Base-by-base conservation (phyloP, 2,797 vertebrate genomes). In the Amphiprion clarkii region DNA sequence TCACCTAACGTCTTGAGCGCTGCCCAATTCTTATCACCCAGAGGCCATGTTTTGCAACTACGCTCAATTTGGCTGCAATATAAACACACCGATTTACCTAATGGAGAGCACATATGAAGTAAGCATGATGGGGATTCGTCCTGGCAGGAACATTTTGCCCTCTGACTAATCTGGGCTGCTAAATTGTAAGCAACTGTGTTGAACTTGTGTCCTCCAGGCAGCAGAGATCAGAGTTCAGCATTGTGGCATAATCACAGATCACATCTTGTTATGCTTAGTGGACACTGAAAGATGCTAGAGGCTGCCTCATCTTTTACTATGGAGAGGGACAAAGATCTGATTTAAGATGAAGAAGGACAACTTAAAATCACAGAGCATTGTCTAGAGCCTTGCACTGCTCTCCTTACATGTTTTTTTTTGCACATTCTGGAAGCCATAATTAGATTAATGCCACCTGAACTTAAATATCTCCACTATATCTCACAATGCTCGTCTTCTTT, bases 141-240 rank as follows among this genome's bases (percentile, higher is more conserved):
- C 67, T 89, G 88, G 85, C 88, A 83, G 90, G 69, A 76, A 78
- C 87, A 72, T 83, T 88, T 86, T 82, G 67, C 82, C 77, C 82
- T 68, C 69, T 23, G 70, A 78, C 86, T 80, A 82, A 88, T 89
- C 73, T 76, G 81, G 36, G 60, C 79, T 46, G 74, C 77, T 85
- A 74, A 85, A 87, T 78, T 86, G 71, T 78, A 59, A 86, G 86
- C 74, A 84, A 69, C 62, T 49, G 79, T 63, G 79, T 79, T 93
- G 90, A 94, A 93, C 87, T 86, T 82, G 81, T 90, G 92, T 92
- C 89, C 90, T 85, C 79, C 83, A 89, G 88, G 89, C 86, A 90
- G 76, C 82, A 82, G 84, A 85, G 90, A 89, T 92, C 92, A 94
- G 90, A 92, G 94, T 90, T 93, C 91, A 92, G 84, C 74, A 8